Base-by-base conservation (phyloP, 2,113 vertebrate genomes). In the Clinocottus analis region DNA sequence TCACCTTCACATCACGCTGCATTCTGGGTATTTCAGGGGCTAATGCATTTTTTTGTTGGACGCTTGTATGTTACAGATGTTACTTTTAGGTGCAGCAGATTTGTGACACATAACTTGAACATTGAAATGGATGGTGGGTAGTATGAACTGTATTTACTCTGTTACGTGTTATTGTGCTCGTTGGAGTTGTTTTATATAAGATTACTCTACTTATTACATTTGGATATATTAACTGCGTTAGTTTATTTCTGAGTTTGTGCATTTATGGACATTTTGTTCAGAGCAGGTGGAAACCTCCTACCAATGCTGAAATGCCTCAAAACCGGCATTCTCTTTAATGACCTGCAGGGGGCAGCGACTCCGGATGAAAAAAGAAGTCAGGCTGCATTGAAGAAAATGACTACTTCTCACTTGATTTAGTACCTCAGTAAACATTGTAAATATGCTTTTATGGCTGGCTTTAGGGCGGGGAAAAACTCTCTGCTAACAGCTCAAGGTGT, bases 11-110 rank as follows among this genome's bases (percentile, higher is more conserved):
- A 39, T 70, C 66, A 47, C 68, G 35, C n/a, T 65, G 70, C 51
- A 67, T 78, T 75, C 53, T 72, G 71, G 66, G 71, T 39, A 82
- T 65, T 77, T 59, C 60, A 49, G 25, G 58, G 17, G 31, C 33
- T 9, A 71, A 61, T 31, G 47, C 65, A 73, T 60, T 45, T 47
- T n/a, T 4, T 21, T 69, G 41, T 35, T 74, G 45, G 69, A 56
- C 10, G 37, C 21, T 59, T 35, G 7, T 51, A 33, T 45, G 59
- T 73, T 76, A 35, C n/a, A 39, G 49, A 58, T 65, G 67, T 60
- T 59, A 35, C n/a, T 64, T 67, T 60, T 55, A 47, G 49, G 11
- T 17, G 19, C 49, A 37, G 67, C 2, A 37, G 4, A 71, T 35
- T 12, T 62, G 63, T 25, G 53, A 49, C 4, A 5, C 6, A 47